Evolutionary conservation across 2,797 vertebrate genomes (phyloP), one percentile per base, ranked within the genome.

Genomic region (Fratercula arctica): DNA sequence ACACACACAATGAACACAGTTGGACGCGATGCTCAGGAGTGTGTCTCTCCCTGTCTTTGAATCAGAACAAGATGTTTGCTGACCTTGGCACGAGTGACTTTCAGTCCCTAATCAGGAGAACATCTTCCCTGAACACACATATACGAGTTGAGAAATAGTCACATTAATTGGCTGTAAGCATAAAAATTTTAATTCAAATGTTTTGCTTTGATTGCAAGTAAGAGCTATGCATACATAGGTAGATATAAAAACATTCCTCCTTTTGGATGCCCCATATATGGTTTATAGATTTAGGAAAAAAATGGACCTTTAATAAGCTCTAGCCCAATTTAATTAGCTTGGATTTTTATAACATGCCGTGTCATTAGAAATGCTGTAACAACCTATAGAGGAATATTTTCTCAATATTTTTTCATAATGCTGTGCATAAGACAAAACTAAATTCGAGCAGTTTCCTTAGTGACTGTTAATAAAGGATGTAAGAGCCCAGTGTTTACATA

Each of bases 361-460:
- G 37, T 56, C 63, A 86, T 93, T 87, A 68, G 60, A 90, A 90
- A 93, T 26, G 15, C n/a, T 76, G 11, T 54, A 79, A 45, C 31
- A 50, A 28, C 70, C 54, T 68, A 14, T 4, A 41, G 14, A 85
- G 29, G 28, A 85, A 56, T 73, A 64, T 50, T 17, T 72, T 72
- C 67, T 74, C 35, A 35, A 33, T 79, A 29, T 41, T 74, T 94
- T 80, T 89, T 83, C 29, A 24, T 96, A 95, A 46, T 35, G 54
- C 76, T 89, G 86, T 92, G 76, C 89, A 91, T 92, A 96, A 88
- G 87, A 95, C 56, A 94, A 95, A 90, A 70, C 56, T 91, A 92
- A 91, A 95, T 94, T 96, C 91, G 50, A 94, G 51, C 61, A 24
- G 21, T 87, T 97, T 97, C 90, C 75, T 96, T 64, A 16, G 56